These are phyloP conservation scores for Stigmatopora argus DNA, from an alignment of 2,113 vertebrate genomes.

Conservation along the genomic window DNA sequence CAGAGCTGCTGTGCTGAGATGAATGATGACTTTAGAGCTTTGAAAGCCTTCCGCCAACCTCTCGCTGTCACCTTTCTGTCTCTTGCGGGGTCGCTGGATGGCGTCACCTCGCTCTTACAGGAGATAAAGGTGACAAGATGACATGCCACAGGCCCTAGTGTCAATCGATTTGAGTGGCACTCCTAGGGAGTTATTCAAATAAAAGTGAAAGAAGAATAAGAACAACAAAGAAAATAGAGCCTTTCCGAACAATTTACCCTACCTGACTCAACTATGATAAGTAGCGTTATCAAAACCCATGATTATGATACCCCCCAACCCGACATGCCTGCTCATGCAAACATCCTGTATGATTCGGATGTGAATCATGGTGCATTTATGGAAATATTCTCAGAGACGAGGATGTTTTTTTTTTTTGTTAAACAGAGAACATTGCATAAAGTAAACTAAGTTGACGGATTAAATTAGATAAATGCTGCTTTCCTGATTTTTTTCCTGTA, in stretches of 20 bases:
- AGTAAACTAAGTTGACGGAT: background rate
- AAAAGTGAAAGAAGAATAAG: background rate
- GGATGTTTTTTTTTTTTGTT: background rate
- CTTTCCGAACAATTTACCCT: background rate
- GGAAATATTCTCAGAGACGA: background rate
- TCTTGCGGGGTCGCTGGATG: conserved; percentile 46
- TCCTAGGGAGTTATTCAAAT: background rate
- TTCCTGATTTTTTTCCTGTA: background rate
- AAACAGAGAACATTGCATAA: background rate
- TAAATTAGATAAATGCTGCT: background rate
- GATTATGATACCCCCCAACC: conserved; percentile 31
- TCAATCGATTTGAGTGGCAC: conserved; percentile 12
- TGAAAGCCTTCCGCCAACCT: conserved; percentile 38
- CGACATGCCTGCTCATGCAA: conserved; percentile 18
- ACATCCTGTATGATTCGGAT: conserved; percentile 18
- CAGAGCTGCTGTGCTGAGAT: conserved; percentile 44
- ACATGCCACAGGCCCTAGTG: conserved; percentile 26
- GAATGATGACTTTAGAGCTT: conserved; percentile 55
- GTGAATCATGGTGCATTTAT: conserved; percentile 32
- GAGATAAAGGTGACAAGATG: conserved; percentile 42
- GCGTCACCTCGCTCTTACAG: conserved; percentile 41
- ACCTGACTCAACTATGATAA: conserved; percentile 22
- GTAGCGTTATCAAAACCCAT: conserved; percentile 57
- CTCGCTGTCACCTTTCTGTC: conserved; percentile 50
- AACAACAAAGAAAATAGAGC: background rate